These are phyloP conservation scores for Hydrolagus colliei DNA, from an alignment of 2,797 vertebrate genomes.

Conservation along the genomic window DNA sequence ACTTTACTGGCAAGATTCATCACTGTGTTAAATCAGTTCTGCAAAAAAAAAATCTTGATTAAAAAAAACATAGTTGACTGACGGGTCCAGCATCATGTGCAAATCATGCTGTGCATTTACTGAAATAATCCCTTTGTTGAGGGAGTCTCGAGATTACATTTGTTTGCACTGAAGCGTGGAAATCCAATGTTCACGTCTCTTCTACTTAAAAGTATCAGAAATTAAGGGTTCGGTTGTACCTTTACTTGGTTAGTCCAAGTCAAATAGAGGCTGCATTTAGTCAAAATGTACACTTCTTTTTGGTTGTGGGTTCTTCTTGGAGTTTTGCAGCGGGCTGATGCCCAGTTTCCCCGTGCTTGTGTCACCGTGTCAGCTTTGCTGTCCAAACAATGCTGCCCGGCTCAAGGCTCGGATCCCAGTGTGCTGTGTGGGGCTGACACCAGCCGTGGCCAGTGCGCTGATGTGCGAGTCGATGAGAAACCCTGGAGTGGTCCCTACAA, in stretches of 20 bases:
- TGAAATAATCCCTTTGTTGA: not conserved
- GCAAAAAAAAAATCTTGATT: too few relatives aligned
- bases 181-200: too few relatives aligned
- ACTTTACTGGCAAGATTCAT: too few relatives aligned
- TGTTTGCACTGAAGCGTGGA: not conserved
- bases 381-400: conserved; percentile 79
- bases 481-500: conserved; percentile 88
- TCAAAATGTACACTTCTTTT: not conserved
- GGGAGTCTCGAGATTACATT: not conserved
- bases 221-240: not conserved
- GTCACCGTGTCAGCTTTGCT: conserved; percentile 68
- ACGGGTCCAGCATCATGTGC: not conserved
- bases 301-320: not conserved
- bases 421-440: conserved; percentile 70
- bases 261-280: not conserved
- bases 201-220: not conserved
- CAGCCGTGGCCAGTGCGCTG: conserved; percentile 67
- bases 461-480: conserved; percentile 61
- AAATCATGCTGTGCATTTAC: not conserved
- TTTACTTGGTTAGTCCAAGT: not conserved
- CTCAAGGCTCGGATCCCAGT: conserved; percentile 55
- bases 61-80: not conserved
- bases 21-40: too few relatives aligned
- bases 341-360: conserved; percentile 85
- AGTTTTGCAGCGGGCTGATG: conserved; percentile 25